phyloP scores from a whole-genome alignment of 1,140 invertebrate species.

The Macrobrachium rosenbergii region DNA sequence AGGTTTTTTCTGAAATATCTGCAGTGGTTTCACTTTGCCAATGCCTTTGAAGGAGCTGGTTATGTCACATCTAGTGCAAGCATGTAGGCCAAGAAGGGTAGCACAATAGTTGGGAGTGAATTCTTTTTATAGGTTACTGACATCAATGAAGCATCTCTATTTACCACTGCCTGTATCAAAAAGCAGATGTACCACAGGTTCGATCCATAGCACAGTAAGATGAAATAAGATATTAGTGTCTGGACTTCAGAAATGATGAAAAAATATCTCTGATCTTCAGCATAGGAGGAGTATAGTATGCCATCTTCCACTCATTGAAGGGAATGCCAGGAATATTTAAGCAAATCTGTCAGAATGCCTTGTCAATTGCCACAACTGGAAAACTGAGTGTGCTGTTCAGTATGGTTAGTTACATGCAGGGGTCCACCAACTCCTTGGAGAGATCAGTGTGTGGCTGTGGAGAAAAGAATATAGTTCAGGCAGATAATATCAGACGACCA shows the following conservation, averaged over 20 bases:
- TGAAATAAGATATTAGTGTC: slow-evolving; percentile 28
- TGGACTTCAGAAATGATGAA: background rate
- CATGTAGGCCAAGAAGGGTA: background rate
- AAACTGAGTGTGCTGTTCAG: no score
- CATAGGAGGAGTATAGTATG: slow-evolving; percentile 21
- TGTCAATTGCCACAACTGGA: no score
- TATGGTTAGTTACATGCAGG: no score
- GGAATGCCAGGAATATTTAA: no score
- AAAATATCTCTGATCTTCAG: background rate
- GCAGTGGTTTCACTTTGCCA: background rate
- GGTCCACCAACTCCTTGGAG: no score
- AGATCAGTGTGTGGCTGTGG: no score
- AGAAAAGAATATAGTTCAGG: no score
- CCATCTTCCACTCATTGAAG: no score
- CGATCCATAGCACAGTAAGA: background rate
- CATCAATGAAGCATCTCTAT: background rate
- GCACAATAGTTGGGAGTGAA: background rate
- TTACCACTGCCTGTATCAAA: slow-evolving; percentile 26
- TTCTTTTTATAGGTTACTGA: background rate
- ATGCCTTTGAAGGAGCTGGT: background rate
- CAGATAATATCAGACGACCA: no score
- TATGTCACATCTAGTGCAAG: background rate
- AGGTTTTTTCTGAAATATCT: background rate
- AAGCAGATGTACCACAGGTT: background rate
- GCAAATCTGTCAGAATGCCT: no score